These are phyloP conservation scores for Propithecus deckenii DNA, from an alignment of 2,797 vertebrate species.

Conservation along the genomic window DNA sequence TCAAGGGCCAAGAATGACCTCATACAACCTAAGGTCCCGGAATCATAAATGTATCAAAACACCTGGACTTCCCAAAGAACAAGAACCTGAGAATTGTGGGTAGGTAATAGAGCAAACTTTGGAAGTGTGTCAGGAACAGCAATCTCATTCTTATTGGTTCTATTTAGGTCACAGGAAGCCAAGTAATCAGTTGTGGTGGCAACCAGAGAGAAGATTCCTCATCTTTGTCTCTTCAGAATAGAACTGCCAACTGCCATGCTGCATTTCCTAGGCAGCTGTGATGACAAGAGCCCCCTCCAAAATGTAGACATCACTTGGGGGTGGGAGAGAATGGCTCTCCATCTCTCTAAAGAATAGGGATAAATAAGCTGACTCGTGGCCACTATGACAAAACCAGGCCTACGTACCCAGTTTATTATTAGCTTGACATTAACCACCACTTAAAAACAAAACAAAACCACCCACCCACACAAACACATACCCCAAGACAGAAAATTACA, in stretches of 20 bases:
- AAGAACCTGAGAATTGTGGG: not conserved
- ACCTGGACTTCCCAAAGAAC: not conserved
- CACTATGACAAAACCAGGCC: slow-evolving; percentile 77
- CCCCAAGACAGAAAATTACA: slow-evolving; percentile 76
- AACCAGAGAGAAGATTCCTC: not conserved
- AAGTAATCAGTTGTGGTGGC: not conserved
- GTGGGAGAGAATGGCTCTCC: not conserved
- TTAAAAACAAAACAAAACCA: slow-evolving; percentile 78
- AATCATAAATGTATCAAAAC: not conserved
- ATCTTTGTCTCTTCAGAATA: not conserved
- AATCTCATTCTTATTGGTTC: not conserved
- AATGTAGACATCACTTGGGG: not conserved
- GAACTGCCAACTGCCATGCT: not conserved
- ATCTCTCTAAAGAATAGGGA: slow-evolving; percentile 50
- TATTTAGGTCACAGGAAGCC: not conserved
- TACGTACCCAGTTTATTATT: slow-evolving; percentile 79
- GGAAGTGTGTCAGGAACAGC: slow-evolving; percentile 3
- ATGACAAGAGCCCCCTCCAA: slow-evolving; percentile 6
- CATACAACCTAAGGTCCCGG: not conserved
- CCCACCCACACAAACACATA: slow-evolving; percentile 72
- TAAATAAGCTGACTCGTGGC: slow-evolving; percentile 65
- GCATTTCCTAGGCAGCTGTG: slow-evolving; percentile 45
- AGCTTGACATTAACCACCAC: slow-evolving; percentile 79
- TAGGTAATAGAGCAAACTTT: not conserved
- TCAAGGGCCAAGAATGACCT: not conserved